Evolutionary conservation across 2,888 invertebrate genomes (phyloP).

Genomic region (Napeogenes inachia): DNA sequence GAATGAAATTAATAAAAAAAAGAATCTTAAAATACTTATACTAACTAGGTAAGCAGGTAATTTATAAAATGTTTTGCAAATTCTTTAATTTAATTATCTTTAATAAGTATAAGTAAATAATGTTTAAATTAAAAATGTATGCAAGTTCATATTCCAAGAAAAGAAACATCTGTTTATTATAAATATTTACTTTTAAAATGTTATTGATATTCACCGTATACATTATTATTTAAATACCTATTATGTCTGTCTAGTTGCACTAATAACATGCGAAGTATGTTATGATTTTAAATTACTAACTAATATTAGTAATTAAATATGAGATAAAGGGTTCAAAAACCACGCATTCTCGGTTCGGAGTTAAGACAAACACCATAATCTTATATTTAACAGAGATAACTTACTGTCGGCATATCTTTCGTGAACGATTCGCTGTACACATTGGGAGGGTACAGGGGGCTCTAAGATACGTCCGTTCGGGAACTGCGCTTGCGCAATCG

Average conservation of each 20-base stretch:
- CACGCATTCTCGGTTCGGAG: not conserved
- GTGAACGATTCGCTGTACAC: constrained; percentile 84
- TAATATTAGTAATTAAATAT: not conserved
- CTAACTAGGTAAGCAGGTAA: no score
- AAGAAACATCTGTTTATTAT: not conserved
- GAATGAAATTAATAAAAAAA: no score
- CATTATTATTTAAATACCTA: no score
- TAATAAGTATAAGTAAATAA: not conserved
- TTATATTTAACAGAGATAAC: constrained; percentile 31
- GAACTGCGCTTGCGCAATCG: constrained; percentile 79
- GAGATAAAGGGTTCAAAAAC: not conserved
- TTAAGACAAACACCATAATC: not conserved
- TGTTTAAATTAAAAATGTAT: not conserved
- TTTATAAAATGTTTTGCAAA: no score
- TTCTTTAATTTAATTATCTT: not conserved
- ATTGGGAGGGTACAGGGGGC: constrained; percentile 85
- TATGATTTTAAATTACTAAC: no score
- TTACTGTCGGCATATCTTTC: constrained; percentile 85
- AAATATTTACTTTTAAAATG: no score
- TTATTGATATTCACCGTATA: no score
- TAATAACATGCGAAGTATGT: no score
- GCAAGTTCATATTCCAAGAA: not conserved
- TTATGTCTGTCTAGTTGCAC: no score
- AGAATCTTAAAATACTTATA: no score
- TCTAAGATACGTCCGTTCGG: constrained; percentile 87